phyloP scores from a whole-genome alignment of 2,113 vertebrate genomes.

The Gambusia affinis region DNA sequence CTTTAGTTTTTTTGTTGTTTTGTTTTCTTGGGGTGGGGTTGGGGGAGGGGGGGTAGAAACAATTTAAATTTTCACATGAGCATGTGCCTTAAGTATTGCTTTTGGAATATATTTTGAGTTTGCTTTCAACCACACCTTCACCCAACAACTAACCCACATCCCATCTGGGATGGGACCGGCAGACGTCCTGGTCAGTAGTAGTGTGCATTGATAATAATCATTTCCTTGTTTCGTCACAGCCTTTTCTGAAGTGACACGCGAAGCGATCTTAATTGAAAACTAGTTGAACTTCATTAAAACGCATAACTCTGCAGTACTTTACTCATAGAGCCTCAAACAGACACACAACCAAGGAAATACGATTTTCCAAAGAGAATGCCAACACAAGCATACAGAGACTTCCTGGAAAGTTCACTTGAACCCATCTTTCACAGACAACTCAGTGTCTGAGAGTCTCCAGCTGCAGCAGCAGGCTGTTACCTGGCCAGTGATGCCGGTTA shows the following conservation, averaged over 20 bases:
- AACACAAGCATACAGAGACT: not conserved
- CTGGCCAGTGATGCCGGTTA: constrained; percentile 83
- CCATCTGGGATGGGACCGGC: too few relatives aligned
- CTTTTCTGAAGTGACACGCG: not conserved
- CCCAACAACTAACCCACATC: not conserved
- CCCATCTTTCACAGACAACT: not conserved
- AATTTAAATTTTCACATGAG: too few relatives aligned
- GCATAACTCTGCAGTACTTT: not conserved
- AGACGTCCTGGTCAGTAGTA: too few relatives aligned
- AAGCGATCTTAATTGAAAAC: not conserved
- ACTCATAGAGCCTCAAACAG: not conserved
- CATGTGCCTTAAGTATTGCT: too few relatives aligned
- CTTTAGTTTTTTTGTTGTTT: too few relatives aligned
- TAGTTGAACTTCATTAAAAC: not conserved
- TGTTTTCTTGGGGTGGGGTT: too few relatives aligned
- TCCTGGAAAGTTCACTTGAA: not conserved
- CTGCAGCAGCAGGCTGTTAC: constrained; percentile 42
- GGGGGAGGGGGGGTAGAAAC: too few relatives aligned
- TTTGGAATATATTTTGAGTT: too few relatives aligned
- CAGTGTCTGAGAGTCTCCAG: not conserved
- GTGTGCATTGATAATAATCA: not conserved
- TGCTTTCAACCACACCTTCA: too few relatives aligned
- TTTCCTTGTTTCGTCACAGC: not conserved
- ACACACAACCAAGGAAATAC: not conserved
- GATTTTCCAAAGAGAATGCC: not conserved